Percentiles rank a stretch among this genome's conserved stretches.
Conservation (phyloP, 2,113 vertebrate species). For the Patagioenas fasciata region DNA sequence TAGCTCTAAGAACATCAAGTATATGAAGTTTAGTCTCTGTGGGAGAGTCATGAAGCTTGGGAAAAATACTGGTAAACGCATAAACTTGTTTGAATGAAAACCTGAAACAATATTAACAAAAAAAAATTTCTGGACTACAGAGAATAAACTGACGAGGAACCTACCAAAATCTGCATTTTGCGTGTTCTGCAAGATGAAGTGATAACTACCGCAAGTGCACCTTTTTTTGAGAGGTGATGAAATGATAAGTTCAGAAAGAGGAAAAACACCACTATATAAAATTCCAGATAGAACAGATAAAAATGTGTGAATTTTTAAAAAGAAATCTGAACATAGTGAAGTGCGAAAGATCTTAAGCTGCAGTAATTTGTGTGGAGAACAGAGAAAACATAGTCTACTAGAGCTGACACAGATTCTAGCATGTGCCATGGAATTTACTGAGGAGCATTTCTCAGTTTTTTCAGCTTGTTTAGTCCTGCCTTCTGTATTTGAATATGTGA, state of each 20-base stretch:
- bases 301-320: neutral
- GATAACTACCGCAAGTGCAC: neutral
- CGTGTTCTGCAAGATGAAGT: constrained; percentile 3
- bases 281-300: constrained; percentile 1
- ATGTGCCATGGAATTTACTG: neutral
- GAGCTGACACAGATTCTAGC: neutral
- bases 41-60: constrained; percentile 43
- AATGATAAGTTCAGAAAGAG: constrained; percentile 1
- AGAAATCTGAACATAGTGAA: neutral
- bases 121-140: neutral
- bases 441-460: neutral
- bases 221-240: constrained; percentile 7
- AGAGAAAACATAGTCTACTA: neutral
- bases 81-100: constrained; percentile 57
- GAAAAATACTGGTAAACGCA: constrained; percentile 40
- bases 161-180: constrained; percentile 19
- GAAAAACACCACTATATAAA: neutral
- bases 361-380: neutral
- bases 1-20: constrained; percentile 49
- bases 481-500: neutral
- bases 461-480: neutral
- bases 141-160: constrained; percentile 20
- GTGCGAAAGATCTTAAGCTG: neutral
- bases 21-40: constrained; percentile 54
- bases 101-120: neutral